Evolutionary conservation across 2,797 vertebrate genomes (phyloP).

Genomic region (Gallinago nigripennis): DNA sequence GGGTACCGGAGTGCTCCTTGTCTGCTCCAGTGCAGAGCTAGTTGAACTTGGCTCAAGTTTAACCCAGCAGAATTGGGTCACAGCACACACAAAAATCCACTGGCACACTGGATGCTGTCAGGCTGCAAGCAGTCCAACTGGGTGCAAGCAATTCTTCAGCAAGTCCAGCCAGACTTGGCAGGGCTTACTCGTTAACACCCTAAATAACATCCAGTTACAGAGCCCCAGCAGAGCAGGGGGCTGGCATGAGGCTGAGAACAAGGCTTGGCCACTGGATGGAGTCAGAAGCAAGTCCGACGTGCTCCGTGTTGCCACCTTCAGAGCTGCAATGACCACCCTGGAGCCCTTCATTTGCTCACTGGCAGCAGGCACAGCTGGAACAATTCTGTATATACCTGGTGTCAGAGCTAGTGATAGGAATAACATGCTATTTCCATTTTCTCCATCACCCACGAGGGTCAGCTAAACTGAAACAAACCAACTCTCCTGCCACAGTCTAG

Average conservation of each 20-base stretch:
- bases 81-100: not conserved
- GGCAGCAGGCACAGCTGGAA: not conserved
- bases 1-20: accelerated
- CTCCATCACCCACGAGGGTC: not conserved
- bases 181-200: not conserved
- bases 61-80: not conserved
- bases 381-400: not conserved
- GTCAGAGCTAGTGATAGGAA: not conserved
- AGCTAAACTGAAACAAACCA: not conserved
- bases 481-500: not conserved
- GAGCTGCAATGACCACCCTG: not conserved
- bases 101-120: not conserved
- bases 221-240: not conserved
- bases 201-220: not conserved
- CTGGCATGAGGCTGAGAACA: not conserved
- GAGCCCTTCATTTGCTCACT: not conserved
- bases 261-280: not conserved
- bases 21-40: not conserved
- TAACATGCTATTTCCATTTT: not conserved
- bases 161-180: not conserved
- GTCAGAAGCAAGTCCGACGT: not conserved
- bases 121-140: not conserved
- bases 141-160: not conserved
- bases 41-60: not conserved
- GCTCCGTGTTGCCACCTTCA: not conserved